Conservation (phyloP, 2,113 vertebrate genomes). For the crab-eating macaque (Macaca fascicularis) region T2T-MFA8v1.1 NC_088389.1:107651501-107652000, state of each 20-base stretch:
- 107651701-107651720: neutral
- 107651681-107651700: neutral
- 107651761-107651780: neutral
- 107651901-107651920: neutral
- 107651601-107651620: neutral
- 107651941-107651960: neutral
- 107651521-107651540: neutral
- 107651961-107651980: neutral
- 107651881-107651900: neutral
- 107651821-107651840: neutral
- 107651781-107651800: neutral
- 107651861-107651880: neutral
- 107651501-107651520: neutral
- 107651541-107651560: neutral
- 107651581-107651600: neutral
- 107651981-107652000: neutral
- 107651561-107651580: neutral
- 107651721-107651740: neutral
- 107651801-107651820: neutral
- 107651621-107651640: neutral
- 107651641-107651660: neutral
- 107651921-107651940: neutral
- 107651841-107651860: neutral
- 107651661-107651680: neutral
- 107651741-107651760: neutral